Conservation (phyloP, 2,113 vertebrate genomes). For the Tetrao urogallus region DNA sequence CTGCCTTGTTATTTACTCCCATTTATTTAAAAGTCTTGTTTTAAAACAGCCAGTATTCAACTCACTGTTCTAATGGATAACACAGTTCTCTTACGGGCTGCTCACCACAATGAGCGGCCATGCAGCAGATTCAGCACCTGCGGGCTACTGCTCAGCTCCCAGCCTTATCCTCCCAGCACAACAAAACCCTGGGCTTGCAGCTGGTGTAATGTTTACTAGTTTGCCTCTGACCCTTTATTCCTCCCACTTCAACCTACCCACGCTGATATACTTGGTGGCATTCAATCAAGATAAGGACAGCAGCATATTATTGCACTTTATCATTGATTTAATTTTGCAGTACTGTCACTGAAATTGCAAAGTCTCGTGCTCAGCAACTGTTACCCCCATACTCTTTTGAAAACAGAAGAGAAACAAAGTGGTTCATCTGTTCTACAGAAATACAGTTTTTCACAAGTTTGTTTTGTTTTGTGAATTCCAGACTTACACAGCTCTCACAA, state of each 20-base stretch:
- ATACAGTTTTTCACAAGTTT: background rate
- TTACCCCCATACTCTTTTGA: background rate
- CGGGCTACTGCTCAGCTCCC: background rate
- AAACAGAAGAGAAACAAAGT: rapidly evolving
- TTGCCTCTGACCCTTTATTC: background rate
- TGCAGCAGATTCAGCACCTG: background rate
- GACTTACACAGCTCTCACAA: background rate
- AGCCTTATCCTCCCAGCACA: background rate
- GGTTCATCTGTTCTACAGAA: background rate
- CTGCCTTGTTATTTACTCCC: background rate
- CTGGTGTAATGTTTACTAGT: background rate
- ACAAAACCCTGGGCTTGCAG: background rate
- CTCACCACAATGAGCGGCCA: background rate
- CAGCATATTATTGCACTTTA: background rate
- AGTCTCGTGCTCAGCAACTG: background rate
- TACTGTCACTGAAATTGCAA: background rate
- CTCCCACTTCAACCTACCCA: background rate
- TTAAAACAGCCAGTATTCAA: background rate
- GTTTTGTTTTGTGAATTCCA: background rate
- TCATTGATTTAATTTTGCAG: background rate
- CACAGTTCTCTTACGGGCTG: background rate
- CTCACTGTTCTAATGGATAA: background rate
- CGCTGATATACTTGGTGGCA: background rate
- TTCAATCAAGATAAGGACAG: background rate
- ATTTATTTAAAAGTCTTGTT: background rate